Conservation (phyloP, 2,113 vertebrate species). For the Gorilla gorilla region DNA sequence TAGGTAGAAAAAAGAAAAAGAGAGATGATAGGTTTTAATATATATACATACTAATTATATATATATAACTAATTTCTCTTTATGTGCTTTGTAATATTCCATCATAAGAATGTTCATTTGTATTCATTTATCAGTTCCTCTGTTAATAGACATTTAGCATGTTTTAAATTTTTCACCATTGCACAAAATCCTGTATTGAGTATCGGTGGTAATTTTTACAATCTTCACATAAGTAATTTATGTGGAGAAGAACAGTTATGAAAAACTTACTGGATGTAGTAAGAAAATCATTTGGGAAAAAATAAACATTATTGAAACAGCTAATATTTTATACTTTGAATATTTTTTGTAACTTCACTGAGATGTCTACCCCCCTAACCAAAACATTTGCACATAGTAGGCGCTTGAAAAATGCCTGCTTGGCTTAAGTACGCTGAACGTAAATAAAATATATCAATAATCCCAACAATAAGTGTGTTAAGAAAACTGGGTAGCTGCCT, state of each 20-base stretch:
- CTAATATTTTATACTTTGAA: neutral
- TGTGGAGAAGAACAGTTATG: neutral
- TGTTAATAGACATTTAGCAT: conserved; percentile 41
- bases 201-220: conserved; percentile 9
- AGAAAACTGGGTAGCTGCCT: neutral
- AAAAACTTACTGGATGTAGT: neutral
- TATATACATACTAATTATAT: too few species aligned
- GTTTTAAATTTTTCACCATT: conserved; percentile 16
- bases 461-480: neutral
- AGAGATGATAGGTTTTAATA: neutral
- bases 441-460: neutral
- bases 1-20: neutral
- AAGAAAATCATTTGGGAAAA: neutral
- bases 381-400: neutral
- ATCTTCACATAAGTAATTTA: conserved; percentile 56
- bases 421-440: neutral
- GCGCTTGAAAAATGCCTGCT: neutral
- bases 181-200: neutral
- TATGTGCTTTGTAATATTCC: neutral
- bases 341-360: neutral
- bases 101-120: neutral
- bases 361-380: neutral
- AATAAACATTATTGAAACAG: neutral
- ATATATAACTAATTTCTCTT: neutral
- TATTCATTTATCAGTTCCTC: conserved; percentile 32